phyloP scores from a whole-genome alignment of 2,797 vertebrate species.

The Chromobotia macracanthus region DNA sequence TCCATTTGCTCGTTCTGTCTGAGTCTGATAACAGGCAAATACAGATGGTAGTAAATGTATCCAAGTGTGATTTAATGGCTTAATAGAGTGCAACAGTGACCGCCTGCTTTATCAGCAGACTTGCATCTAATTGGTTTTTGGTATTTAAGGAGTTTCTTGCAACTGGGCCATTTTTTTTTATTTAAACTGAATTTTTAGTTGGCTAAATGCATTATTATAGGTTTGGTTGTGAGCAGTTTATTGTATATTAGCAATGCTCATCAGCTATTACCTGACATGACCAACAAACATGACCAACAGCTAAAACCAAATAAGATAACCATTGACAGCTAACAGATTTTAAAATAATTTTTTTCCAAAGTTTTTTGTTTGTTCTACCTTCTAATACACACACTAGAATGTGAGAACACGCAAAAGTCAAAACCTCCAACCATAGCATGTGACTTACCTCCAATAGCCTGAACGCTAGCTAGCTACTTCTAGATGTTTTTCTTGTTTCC shows the following conservation, averaged over 20 bases:
- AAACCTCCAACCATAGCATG: not conserved
- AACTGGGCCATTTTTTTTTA: not conserved
- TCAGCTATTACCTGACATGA: no score
- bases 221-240: not conserved
- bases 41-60: constrained; percentile 85
- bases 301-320: no score
- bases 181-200: no score
- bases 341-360: no score
- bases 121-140: not conserved
- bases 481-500: constrained; percentile 18
- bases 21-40: constrained; percentile 81
- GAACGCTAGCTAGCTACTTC: not conserved
- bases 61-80: not conserved
- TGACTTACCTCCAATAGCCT: not conserved
- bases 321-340: no score
- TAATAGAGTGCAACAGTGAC: no score
- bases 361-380: not conserved
- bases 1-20: constrained; percentile 73
- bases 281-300: no score
- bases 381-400: not conserved
- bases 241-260: no score
- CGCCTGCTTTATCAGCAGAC: no score
- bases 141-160: not conserved
- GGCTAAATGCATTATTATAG: not conserved
- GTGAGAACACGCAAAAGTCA: constrained; percentile 1